Evolutionary conservation across 2,113 vertebrate genomes (phyloP).

Genomic region (Anhinga anhinga): DNA sequence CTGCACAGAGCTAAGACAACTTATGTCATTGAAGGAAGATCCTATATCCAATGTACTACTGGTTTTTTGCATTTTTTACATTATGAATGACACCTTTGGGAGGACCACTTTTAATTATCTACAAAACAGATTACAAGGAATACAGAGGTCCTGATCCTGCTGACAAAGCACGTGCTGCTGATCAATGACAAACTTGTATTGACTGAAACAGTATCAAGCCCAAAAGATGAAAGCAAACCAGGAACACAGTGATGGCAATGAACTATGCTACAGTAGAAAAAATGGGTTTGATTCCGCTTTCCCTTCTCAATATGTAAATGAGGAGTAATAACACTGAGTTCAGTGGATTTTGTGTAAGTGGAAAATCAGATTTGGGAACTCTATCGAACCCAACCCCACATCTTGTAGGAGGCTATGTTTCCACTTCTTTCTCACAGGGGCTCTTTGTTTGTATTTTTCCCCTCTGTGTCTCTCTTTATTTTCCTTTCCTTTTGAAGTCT

Average conservation of each 20-base stretch:
- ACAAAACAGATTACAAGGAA: background rate
- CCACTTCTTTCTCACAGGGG: conserved; percentile 45
- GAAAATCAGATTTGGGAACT: background rate
- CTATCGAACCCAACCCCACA: background rate
- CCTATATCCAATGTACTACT: background rate
- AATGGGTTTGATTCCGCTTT: background rate
- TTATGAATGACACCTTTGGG: background rate
- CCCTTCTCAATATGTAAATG: background rate
- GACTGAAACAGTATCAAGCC: background rate
- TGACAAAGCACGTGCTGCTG: background rate
- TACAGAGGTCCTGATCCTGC: background rate
- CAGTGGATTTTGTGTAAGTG: background rate
- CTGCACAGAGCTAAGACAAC: background rate
- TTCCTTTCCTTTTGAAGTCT: conserved; percentile 77
- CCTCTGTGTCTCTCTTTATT: conserved; percentile 72
- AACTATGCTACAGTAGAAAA: background rate
- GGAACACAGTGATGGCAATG: background rate
- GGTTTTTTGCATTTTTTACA: background rate
- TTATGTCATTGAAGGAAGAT: background rate
- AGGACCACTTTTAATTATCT: background rate
- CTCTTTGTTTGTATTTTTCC: conserved; percentile 65
- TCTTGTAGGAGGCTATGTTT: conserved; percentile 13
- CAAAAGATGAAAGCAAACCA: background rate
- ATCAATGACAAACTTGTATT: background rate
- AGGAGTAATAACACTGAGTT: background rate